Evolutionary conservation across 2,797 vertebrate genomes (phyloP), one percentile per base, ranked within the genome.

Genomic region (Characodon lateralis): DNA sequence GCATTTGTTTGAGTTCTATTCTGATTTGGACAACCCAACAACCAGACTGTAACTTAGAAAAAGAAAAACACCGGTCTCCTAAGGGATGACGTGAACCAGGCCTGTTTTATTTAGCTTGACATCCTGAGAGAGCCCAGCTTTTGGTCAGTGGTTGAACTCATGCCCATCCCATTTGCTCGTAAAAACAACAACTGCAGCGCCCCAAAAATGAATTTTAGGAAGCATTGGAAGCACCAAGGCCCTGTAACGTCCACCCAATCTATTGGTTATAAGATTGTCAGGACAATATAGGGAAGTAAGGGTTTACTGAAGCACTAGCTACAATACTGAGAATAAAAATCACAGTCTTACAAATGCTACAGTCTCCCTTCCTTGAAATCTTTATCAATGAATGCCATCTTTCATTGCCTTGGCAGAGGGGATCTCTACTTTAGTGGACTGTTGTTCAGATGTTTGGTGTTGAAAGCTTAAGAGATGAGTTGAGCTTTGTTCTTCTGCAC

Each of bases 281-380:
- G 79, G 81, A 91, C 89, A 93, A 92, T 93, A 81, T 83, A 78
- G 55, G 89, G 91, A 94, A 91, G 87, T 76, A 72, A 79, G 74
- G 53, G 76, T 74, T 74, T 80, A 59, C 77, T 80, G 72, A 56
- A 83, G 77, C 63, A 73, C 39, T 59, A 72, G 78, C 70, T 71
- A 82, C 53, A 65, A 55, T 63, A 71, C 73, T 35, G 55, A 85
- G 83, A 89, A 88, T 88, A 83, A 78, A 81, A 83, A 77, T 78
- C 8, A 71, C 65, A 79, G 80, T 66, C 77, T 77, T 81, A 70
- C 75, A 58, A 73, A 69, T 63, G 80, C 28, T 72, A 35, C 78
- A 74, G 26, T 31, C 12, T 41, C 65, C 74, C 76, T 85, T 85
- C 73, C 77, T 75, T 78, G 2, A 65, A 71, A 59, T 20, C 63